phyloP scores from a whole-genome alignment of 1,140 invertebrate species.

The Trachymyrmex cornetzi region DNA sequence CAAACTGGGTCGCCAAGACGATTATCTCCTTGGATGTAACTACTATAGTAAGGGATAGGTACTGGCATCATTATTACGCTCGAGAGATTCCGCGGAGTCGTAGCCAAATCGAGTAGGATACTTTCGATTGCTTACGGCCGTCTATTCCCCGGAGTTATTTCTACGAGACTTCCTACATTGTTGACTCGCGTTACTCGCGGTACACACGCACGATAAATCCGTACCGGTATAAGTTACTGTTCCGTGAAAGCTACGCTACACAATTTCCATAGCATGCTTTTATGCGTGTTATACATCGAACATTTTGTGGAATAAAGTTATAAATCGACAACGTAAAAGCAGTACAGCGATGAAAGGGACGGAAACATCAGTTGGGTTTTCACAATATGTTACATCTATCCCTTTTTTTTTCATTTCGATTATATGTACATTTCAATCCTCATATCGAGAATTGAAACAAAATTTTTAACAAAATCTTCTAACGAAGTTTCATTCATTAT shows the following conservation, averaged over 20 bases:
- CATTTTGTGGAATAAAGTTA: constrained; percentile 42
- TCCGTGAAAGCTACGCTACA: neutral
- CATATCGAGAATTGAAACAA: neutral
- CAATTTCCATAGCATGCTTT: constrained; percentile 38
- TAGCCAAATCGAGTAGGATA: constrained; percentile 72
- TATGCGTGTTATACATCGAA: constrained; percentile 36
- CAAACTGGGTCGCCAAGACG: constrained; percentile 65
- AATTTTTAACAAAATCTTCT: constrained; percentile 9
- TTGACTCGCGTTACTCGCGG: constrained; percentile 64
- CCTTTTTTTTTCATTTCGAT: constrained; percentile 1
- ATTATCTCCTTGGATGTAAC: constrained; percentile 70
- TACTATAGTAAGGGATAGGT: constrained; percentile 60
- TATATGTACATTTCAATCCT: too few species aligned
- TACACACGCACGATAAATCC: constrained; percentile 57
- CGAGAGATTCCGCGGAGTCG: constrained; percentile 65
- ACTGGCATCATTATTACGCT: constrained; percentile 66
- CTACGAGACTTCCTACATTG: constrained; percentile 66
- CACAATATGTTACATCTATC: neutral
- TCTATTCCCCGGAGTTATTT: constrained; percentile 65
- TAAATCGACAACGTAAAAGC: constrained; percentile 16
- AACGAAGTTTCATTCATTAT: neutral
- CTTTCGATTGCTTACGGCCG: constrained; percentile 70
- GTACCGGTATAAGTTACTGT: constrained; percentile 1
- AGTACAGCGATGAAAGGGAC: neutral
- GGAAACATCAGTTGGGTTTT: neutral